Percentiles rank a stretch among this genome's conserved stretches.
phyloP scores from a whole-genome alignment of 2,797 vertebrate species.

The Mus minutoides region DNA sequence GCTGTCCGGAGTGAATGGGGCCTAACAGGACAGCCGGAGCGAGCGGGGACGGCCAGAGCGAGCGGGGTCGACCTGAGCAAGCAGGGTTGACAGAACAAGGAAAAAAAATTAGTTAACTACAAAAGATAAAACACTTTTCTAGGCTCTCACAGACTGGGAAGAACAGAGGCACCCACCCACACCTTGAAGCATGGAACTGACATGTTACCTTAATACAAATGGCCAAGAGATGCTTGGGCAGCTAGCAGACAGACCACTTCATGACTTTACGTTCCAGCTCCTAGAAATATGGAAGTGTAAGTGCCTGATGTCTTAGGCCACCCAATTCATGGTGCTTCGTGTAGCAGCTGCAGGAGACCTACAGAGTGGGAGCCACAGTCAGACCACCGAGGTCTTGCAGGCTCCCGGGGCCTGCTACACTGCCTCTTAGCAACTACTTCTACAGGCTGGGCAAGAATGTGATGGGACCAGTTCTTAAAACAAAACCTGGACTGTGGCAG shows the following conservation, averaged over 20 bases:
- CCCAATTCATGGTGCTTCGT: not conserved
- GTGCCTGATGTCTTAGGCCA: not conserved
- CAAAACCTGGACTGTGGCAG: not conserved
- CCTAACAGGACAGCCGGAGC: no score
- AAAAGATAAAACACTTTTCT: not conserved
- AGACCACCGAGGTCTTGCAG: accelerated
- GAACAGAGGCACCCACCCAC: not conserved
- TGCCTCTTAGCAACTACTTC: not conserved
- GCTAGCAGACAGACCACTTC: not conserved
- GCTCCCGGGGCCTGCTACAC: not conserved
- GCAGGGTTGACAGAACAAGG: no score
- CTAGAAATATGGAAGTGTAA: not conserved
- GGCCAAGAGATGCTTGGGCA: not conserved
- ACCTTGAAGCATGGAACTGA: not conserved
- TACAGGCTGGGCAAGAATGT: not conserved
- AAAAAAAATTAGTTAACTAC: no score
- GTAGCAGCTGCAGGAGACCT: not conserved
- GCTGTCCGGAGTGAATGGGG: no score
- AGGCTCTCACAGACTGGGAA: not conserved
- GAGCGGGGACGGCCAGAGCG: no score
- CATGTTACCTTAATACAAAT: not conserved
- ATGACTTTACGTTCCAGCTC: not conserved
- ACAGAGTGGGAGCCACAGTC: not conserved
- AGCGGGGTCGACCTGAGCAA: no score
- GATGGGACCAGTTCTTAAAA: not conserved